Base-by-base conservation (phyloP, 2,113 vertebrate species). In the Pelodiscus sinensis region DNA sequence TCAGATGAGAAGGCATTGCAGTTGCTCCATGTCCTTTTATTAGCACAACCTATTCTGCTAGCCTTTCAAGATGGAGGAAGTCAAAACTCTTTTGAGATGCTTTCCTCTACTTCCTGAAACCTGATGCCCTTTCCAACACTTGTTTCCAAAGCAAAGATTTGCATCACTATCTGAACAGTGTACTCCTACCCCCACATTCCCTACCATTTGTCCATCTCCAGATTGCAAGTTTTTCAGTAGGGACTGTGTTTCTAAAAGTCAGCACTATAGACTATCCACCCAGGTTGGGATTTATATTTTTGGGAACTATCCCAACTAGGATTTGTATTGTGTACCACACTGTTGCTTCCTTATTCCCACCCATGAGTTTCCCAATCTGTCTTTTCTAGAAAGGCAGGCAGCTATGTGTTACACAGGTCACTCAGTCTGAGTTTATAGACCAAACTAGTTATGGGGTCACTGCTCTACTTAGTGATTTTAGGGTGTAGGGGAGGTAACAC, bases 161-260 rank as follows among this genome's bases (percentile, higher is more conserved):
- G 65, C 0, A 0, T 29, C 14, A n/a, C 51, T 11, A 65, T 5
- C 50, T 3, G 1, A 0, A 4, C 0, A 14, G 31, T 4, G 11
- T 78, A 5, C 15, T 21, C n/a, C 73, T 8, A 25, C 4, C 21
- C 14, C 5, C 9, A 44, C 5, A 5, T 5, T 11, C 25, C 22
- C 58, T 57, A 25, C 58, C 11, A 24, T 54, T 58, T 52, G 31
- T 27, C 12, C 38, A 5, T 1, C 1, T 15, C 29, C 29, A 55
- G 16, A 81, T 31, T 15, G 8, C 22, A 52, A 62, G 3, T 1
- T 38, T 24, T n/a, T 71, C 6, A 1, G 6, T 11, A 65, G 84
- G 29, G 0, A 0, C 31, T 35, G 12, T 75, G 65, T 25, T 11
- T 16, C 35, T 8, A 11, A 82, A 31, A 19, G 65, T n/a, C 65